Evolutionary conservation across 2,797 vertebrate species (phyloP), one percentile per base, ranked within the genome.

Genomic region (Coranthus polyacanthus): DNA sequence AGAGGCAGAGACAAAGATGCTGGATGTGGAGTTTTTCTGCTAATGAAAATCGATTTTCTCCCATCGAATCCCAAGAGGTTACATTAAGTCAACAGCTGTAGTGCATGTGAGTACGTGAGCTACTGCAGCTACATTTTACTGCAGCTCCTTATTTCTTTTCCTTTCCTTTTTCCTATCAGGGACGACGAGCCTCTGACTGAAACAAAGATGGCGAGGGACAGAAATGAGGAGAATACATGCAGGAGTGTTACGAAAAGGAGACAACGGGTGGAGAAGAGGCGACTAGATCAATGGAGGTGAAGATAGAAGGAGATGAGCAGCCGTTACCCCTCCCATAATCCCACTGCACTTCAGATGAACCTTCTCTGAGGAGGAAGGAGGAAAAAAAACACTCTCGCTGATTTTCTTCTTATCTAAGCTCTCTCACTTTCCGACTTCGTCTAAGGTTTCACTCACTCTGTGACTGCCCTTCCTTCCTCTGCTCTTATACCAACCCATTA

Each of bases 281-380:
- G 4, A 32, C 22, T 21, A 36, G 21, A 64, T 38, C 0, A 16
- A 44, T 3, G 15, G 34, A 24, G 24, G 11, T 37, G 43, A 49
- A 39, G 52, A 72, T 42, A 50, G 39, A 29, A 51, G 51, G 26
- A 36, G 22, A n/a, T 17, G 5, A 60, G 58, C 37, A 20, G 46
- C 8, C 1, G 15, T 3, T 17, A 67, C 41, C 16, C 73, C 70
- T 84, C 81, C 82, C 74, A 63, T 54, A 72, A 82, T 79, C 72
- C 84, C 58, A 87, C 77, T 84, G 84, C 81, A 82, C 85, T 82
- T 74, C 70, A 49, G 32, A n/a, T 85, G 83, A 85, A 88, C 88
- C 77, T 78, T 67, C 60, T 54, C 43, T 12, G 18, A 62, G 46
- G 47, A 59, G 51, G 7, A 55, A 16, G 43, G 44, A 17, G 26